These are phyloP conservation scores for Panurus biarmicus DNA, from an alignment of 2,113 vertebrate species.

Conservation along the genomic window DNA sequence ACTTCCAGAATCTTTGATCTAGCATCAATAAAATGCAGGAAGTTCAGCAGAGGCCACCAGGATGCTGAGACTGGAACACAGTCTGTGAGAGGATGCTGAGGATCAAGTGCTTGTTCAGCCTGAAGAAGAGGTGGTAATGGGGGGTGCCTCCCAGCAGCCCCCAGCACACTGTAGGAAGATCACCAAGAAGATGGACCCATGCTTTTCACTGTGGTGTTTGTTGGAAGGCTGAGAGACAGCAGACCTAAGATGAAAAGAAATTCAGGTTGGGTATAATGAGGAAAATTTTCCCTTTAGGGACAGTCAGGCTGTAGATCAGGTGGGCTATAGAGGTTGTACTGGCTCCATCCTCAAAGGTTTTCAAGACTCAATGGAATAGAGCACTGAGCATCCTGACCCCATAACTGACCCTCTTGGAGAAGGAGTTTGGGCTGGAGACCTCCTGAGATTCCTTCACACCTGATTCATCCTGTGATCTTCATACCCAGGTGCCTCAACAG, in stretches of 20 bases:
- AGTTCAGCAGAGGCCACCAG: not conserved
- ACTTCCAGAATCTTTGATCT: not conserved
- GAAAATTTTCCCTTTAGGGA: not conserved
- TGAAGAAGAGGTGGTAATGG: not conserved
- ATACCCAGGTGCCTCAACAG: not conserved
- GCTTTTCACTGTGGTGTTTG: fast-evolving
- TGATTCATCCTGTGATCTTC: not conserved
- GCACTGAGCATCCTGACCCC: not conserved
- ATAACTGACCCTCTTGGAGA: not conserved
- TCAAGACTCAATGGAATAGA: fast-evolving
- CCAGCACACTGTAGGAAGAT: not conserved
- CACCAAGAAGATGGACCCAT: not conserved
- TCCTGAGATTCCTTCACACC: not conserved
- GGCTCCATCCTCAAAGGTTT: not conserved
- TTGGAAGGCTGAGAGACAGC: not conserved
- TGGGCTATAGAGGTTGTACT: not conserved
- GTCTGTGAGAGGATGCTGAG: not conserved
- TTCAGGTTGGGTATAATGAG: not conserved
- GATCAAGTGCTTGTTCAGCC: not conserved
- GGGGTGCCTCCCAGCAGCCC: not conserved
- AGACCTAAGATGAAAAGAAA: not conserved
- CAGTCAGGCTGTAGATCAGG: not conserved
- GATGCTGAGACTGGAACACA: not conserved
- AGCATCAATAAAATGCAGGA: not conserved
- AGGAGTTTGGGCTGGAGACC: not conserved